These are phyloP conservation scores for Brachionus plicatilis DNA, from an alignment of 1,140 invertebrate species.

Conservation along the genomic window DNA sequence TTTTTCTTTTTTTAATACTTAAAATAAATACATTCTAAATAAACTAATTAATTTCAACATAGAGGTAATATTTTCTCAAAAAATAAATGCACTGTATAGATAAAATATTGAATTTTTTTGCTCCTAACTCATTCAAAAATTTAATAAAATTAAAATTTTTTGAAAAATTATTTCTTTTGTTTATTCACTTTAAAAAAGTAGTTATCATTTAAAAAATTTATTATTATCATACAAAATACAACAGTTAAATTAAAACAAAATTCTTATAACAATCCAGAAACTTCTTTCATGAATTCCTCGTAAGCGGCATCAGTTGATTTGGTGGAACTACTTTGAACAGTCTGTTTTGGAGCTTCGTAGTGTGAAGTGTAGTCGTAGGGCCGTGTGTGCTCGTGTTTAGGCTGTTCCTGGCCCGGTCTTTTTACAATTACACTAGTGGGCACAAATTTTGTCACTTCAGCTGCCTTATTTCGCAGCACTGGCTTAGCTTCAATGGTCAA, in stretches of 20 bases:
- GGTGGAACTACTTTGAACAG: background rate
- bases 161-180: too few relatives aligned
- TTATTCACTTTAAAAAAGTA: background rate
- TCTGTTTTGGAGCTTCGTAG: background rate
- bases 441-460: constrained; percentile 88
- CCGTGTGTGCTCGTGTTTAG: background rate
- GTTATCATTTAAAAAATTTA: background rate
- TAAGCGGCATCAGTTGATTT: constrained; percentile 32
- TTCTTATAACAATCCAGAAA: background rate
- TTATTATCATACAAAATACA: constrained; percentile 11
- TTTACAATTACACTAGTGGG: constrained; percentile 84
- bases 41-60: too few relatives aligned
- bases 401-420: constrained; percentile 43
- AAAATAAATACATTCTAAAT: too few relatives aligned
- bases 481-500: constrained; percentile 67
- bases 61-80: too few relatives aligned
- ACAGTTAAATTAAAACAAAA: background rate
- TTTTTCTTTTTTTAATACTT: too few relatives aligned
- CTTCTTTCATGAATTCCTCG: constrained; percentile 40
- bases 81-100: too few relatives aligned
- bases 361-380: background rate
- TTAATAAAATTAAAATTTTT: too few relatives aligned
- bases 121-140: too few relatives aligned
- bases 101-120: too few relatives aligned
- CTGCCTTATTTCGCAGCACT: constrained; percentile 72